Evolutionary conservation across 2,797 vertebrate species (phyloP), one percentile per base, ranked within the genome.

Genomic region (Fistularia tabacaria): DNA sequence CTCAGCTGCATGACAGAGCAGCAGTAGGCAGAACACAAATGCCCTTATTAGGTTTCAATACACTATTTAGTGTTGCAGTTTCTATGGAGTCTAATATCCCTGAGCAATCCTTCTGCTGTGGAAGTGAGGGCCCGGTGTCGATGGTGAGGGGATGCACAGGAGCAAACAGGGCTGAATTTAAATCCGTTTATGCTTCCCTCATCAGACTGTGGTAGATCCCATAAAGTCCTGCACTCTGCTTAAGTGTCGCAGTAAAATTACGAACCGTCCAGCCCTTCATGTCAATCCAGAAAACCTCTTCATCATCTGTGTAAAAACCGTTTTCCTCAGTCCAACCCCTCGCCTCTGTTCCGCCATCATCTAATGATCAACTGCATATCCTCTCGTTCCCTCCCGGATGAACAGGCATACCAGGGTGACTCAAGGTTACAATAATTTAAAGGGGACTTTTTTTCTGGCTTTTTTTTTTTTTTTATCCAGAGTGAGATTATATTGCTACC

Each of bases 341-440:
- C 45, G 13, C 11, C 43, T 10, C 9, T 54, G 44, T 58, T 63
- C 38, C 75, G 50, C 48, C 39, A 44, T 74, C 69, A 55, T 81
- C 58, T 79, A 75, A 79, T 73, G 70, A 84, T 80, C 77, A 59
- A 66, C 81, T 62, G 66, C 59, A 14, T 53, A 48, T 63, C 10
- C 15, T 51, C 56, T 61, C 62, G 57, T 44, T 47, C 9, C 3
- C 46, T 62, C 55, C 15, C 50, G 49, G 50, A 71, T 75, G 59
- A 76, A 76, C 69, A 60, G 49, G 54, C 62, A 63, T 65, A 63
- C 46, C 59, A 60, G 72, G 63, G 65, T 69, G 68, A 78, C 58
- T 79, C 71, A 81, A 86, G 82, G 79, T 80, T 78, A 71, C 52
- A 63, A 53, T 64, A 73, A 73, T 81, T 45, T 64, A 58, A 54